Conservation (phyloP, 2,113 vertebrate species). For the Halcyon senegalensis region DNA sequence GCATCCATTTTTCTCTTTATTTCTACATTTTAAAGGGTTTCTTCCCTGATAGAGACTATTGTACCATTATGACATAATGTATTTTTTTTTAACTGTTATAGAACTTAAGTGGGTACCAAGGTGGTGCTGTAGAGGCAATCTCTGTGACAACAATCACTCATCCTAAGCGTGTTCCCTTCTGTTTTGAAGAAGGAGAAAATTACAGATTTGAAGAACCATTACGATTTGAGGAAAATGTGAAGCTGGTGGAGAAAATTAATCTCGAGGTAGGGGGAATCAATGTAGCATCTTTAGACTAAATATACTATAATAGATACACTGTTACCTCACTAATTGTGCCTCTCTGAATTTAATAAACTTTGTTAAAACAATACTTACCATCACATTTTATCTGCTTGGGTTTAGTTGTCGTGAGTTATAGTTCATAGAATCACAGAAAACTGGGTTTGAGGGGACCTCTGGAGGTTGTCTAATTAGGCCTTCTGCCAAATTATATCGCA, state of each 20-base stretch:
- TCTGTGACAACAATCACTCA: background rate
- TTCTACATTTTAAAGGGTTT: background rate
- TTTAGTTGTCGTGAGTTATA: background rate
- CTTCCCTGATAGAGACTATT: background rate
- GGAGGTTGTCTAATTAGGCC: background rate
- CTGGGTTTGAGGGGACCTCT: background rate
- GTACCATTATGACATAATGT: background rate
- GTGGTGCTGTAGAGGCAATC: background rate
- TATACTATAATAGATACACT: background rate
- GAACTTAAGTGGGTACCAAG: background rate
- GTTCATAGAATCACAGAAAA: background rate
- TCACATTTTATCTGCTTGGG: background rate
- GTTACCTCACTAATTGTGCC: background rate
- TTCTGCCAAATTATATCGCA: background rate
- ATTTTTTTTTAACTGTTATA: background rate
- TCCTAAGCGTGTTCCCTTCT: background rate
- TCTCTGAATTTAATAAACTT: background rate
- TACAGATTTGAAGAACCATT: background rate
- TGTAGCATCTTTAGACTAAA: background rate
- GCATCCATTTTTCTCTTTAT: background rate
- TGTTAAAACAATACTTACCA: background rate
- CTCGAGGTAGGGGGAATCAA: background rate
- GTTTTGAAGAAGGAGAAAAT: constrained; percentile 24
- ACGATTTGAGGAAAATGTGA: background rate
- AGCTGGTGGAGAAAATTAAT: background rate